Percentiles rank a stretch among this genome's conserved stretches.
Evolutionary conservation across 2,888 invertebrate species (phyloP).

Genomic region (Drosophila mulleri): DNA sequence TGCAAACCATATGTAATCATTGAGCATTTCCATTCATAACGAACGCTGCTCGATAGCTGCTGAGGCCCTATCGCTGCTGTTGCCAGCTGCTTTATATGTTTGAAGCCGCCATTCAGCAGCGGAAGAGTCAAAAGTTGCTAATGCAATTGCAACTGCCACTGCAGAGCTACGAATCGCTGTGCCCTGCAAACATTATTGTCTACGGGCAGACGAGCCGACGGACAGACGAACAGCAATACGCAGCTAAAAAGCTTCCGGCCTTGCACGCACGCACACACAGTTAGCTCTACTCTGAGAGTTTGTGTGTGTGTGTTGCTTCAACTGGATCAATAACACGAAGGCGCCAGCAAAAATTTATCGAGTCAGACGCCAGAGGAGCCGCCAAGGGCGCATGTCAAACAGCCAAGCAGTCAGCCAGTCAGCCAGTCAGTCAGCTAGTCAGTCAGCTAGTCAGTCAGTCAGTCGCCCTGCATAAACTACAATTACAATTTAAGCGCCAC

Average conservation of each 20-base stretch:
- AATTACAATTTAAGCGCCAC: conserved; percentile 66
- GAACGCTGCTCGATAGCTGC: conserved; percentile 10
- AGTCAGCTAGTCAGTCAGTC: conserved; percentile 37
- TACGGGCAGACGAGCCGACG: conserved; percentile 45
- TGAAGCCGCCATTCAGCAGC: conserved; percentile 31
- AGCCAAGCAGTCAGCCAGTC: conserved; percentile 6
- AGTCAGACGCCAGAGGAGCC: conserved; percentile 31
- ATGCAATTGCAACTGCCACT: conserved; percentile 19
- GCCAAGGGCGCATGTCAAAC: conserved; percentile 64
- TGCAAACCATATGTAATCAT: conserved; percentile 33
- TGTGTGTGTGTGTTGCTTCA: conserved; percentile 24
- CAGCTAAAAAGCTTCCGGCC: conserved; percentile 60
- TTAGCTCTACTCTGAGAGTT: background rate
- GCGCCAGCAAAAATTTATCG: conserved; percentile 7
- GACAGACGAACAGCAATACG: conserved; percentile 34
- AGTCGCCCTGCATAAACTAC: conserved; percentile 61
- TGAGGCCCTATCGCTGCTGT: conserved; percentile 25
- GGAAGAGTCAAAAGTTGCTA: conserved; percentile 29
- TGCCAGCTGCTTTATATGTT: conserved; percentile 19
- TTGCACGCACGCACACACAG: conserved; percentile 10
- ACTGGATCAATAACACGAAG: conserved; percentile 60
- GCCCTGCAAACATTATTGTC: conserved; percentile 66
- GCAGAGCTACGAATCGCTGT: conserved; percentile 30
- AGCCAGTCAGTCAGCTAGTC: conserved; percentile 26
- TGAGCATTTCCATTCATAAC: conserved; percentile 37